Evolutionary conservation across 2,888 invertebrate genomes (phyloP).

Genomic region (Ectobius pallidus): DNA sequence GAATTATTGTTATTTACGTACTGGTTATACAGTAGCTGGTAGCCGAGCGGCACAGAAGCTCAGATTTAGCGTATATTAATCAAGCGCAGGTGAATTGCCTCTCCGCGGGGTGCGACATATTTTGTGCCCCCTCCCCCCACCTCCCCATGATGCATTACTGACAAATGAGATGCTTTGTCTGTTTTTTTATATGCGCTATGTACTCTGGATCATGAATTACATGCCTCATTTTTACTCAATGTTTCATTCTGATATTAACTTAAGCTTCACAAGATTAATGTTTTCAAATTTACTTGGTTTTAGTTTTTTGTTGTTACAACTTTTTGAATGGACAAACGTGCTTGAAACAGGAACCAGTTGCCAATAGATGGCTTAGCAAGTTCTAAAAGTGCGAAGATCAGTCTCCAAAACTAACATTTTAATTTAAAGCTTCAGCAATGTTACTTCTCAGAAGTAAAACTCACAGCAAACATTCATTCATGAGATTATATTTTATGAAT

Average conservation of each 20-base stretch:
- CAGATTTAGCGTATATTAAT: background rate
- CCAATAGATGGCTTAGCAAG: background rate
- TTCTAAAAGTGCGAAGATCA: too few species aligned
- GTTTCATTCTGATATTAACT: conserved; percentile 5
- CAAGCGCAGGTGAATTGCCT: background rate
- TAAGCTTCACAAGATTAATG: background rate
- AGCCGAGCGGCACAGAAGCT: background rate
- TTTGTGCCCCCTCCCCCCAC: background rate
- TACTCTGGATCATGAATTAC: conserved; percentile 6
- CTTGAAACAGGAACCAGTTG: background rate
- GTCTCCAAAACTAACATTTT: too few species aligned
- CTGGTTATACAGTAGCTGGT: background rate
- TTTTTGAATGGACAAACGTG: background rate
- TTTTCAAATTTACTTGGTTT: background rate
- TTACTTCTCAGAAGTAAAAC: too few species aligned
- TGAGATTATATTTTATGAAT: too few species aligned
- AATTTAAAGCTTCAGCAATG: too few species aligned
- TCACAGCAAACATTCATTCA: too few species aligned
- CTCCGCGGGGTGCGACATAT: conserved; percentile 1
- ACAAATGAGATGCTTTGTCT: conserved; percentile 13
- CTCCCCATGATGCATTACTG: conserved; percentile 10
- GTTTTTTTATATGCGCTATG: background rate
- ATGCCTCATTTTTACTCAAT: conserved; percentile 10
- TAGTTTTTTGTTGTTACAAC: too few species aligned
- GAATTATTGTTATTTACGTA: conserved; percentile 10